Evolutionary conservation across 2,113 vertebrate genomes (phyloP), one percentile per base, ranked within the genome.

Genomic region (Isichthys henryi): DNA sequence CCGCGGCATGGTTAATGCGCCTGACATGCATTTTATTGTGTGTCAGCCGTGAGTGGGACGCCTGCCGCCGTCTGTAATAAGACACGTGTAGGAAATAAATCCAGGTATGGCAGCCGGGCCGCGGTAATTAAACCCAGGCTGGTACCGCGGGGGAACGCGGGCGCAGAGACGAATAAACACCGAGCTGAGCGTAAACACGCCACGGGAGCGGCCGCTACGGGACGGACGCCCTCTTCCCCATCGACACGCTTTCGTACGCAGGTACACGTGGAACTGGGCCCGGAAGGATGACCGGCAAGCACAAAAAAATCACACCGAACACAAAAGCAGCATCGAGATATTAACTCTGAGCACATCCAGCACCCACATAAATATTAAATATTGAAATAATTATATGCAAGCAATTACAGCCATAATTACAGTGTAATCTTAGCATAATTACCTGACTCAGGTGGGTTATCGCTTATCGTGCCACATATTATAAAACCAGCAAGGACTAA

Each of bases 1-100:
- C 96, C 93, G 94, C 95, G 93, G 96, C 96, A 97, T 98, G 97
- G 97, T 97, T 97, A 97, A 96, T 96, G 97, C 95, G 96, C 95
- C 97, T 96, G 96, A 97, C 97, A 97, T 95, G 96, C 93, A 94
- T 97, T 97, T 97, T 97, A 97, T 97, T 98, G 97, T 96, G 96
- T 97, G 97, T 98, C 97, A 97, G 96, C 95, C 95, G 95, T 93
- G 92, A 94, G 94, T 94, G 95, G 92, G 96, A 70, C 62, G 74
- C 15, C 35, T 5, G 95, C 96, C 96, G 96, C 95, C 93, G 96
- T 96, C 96, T 93, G 96, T 97, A 97, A 98, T 97, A 96, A 97
- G 95, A 97, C 96, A 97, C 96, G 93, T 96, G 91, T 95, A 95
- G 95, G 96, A 96, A 97, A 96, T 97, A 96, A 97, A 96, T 96